A percentile compares a stretch with the other conserved stretches of the same genome.
phyloP scores from a whole-genome alignment of 2,113 vertebrate species.

The Hydropotes inermis region DNA sequence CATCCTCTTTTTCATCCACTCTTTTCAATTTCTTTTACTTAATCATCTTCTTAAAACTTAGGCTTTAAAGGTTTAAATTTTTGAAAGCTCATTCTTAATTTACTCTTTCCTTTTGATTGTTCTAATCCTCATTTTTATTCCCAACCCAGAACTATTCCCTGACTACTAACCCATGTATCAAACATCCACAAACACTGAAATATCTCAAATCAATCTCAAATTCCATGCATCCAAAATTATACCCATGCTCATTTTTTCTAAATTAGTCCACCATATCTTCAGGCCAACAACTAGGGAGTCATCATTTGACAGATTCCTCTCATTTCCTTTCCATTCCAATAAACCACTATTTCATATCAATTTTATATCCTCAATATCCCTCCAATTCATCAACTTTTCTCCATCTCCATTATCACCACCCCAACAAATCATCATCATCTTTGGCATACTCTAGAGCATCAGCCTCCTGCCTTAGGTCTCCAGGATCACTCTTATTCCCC shows the following conservation, averaged over 20 bases:
- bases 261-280: background rate
- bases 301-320: background rate
- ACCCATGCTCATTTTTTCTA: background rate
- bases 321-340: background rate
- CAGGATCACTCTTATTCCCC: background rate
- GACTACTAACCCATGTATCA: background rate
- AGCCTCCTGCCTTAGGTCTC: background rate
- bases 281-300: background rate
- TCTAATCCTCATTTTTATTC: background rate
- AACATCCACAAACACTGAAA: background rate
- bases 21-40: background rate
- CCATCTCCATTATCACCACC: background rate
- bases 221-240: background rate
- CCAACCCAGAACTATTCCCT: background rate
- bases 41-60: background rate
- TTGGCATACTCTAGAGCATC: background rate
- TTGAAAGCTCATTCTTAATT: background rate
- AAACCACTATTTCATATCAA: background rate
- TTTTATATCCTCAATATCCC: background rate
- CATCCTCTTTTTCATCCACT: background rate
- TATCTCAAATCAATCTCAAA: background rate
- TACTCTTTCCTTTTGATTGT: background rate
- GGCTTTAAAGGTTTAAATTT: background rate
- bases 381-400: background rate
- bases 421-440: background rate